Base-by-base conservation (phyloP, 2,888 invertebrate species). In the Eremobia ochroleuca region DNA sequence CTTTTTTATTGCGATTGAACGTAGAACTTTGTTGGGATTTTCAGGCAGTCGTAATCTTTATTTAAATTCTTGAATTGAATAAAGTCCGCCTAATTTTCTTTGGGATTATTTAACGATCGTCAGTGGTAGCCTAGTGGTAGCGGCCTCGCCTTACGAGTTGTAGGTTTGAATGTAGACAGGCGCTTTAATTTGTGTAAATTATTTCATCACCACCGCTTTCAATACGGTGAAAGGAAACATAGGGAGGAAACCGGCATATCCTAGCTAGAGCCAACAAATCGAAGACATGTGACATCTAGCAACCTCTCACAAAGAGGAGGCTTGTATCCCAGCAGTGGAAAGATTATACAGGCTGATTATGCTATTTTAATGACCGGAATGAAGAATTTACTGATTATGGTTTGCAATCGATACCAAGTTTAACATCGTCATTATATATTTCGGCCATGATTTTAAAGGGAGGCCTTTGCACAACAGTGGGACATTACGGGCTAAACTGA, bases 1-100 rank as follows among this genome's bases (percentile, higher is more conserved):
- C 65, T 74, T 86, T 83, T 77, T 77, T 82, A 61, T 46, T 21
- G 46, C 40, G 34, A 25, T 40, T 66, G 59, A 85, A 64, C 31
- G 28, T 28, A 62, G 31, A 68, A 40, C 71, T 52, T 66, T 61
- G 15, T 64, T 18, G 28, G n/a, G 21, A 11, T 49, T 61, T 62
- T 55, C 43, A 46, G 43, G n/a, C 68, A 18, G 43, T 21, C 6
- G 31, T 61, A 52, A 59, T 65, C 52, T 43, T 25, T 43, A 46
- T 66, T 78, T 49, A 18, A 81, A 58, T 59, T 64, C 31, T n/a
- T 55, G n/a, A 58, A 37, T 58, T 65, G n/a, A 46, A 8, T n/a
- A 34, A 76, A 43, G 6, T 61, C 9, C 13, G 8, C 64, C 25
- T 58, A 21, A 18, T 40, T 81, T 46, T 62, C 13, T 31, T 70